A percentile compares a stretch with the other conserved stretches of the same genome.
Conservation (phyloP, 2,113 vertebrate genomes). For the Nettapus auritus region DNA sequence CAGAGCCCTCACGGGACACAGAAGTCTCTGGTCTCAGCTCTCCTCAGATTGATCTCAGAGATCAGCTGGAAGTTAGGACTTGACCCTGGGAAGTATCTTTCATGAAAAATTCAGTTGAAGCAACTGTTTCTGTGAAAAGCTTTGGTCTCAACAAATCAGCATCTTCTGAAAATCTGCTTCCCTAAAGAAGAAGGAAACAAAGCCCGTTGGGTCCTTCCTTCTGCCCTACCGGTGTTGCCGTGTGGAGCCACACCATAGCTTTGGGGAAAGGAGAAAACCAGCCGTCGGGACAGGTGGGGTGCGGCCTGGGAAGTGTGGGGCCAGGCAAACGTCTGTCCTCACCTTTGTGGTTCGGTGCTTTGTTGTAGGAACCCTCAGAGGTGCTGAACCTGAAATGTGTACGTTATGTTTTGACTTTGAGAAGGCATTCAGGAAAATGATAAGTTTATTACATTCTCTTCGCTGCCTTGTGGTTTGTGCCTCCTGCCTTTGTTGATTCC, state of each 20-base stretch:
- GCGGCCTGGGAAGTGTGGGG: not conserved
- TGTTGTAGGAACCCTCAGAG: not conserved
- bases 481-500: constrained; percentile 47
- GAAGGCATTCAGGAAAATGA: constrained; percentile 24
- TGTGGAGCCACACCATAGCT: accelerated
- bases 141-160: not conserved
- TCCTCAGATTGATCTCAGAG: not conserved
- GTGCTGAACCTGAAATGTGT: not conserved
- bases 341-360: not conserved
- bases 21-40: not conserved
- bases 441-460: constrained; percentile 34
- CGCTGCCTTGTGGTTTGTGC: constrained; percentile 34
- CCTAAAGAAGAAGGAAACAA: not conserved
- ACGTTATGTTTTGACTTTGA: constrained; percentile 55
- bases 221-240: not conserved
- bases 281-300: accelerated
- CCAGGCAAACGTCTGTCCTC: not conserved
- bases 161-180: not conserved
- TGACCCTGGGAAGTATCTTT: not conserved
- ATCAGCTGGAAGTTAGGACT: not conserved
- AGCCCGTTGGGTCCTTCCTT: not conserved
- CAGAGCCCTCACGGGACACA: not conserved
- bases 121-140: not conserved
- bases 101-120: not conserved
- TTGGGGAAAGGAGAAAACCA: not conserved